Conservation (phyloP, 2,113 vertebrate genomes). For the Serilophus lunatus region DNA sequence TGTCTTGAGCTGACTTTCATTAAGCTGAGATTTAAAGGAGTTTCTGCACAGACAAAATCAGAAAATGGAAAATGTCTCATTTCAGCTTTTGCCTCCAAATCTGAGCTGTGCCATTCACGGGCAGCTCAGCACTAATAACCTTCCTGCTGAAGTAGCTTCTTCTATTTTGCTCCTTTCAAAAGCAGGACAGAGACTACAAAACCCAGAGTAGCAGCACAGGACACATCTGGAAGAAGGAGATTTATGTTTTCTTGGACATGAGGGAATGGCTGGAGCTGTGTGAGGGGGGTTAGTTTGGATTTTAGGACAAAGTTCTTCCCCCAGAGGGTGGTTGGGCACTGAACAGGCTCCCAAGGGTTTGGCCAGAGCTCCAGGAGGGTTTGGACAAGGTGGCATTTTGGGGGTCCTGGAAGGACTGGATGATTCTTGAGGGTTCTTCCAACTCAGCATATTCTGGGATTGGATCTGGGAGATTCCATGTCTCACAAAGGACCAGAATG, state of each 20-base stretch:
- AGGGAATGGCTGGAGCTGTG: not conserved
- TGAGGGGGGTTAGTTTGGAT: rapidly evolving
- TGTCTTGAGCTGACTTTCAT: not conserved
- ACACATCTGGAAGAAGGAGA: not conserved
- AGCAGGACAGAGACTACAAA: not conserved
- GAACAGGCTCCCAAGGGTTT: not conserved
- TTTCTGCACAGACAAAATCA: not conserved
- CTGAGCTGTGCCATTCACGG: not conserved
- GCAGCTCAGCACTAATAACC: not conserved
- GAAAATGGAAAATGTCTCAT: conserved; percentile 29
- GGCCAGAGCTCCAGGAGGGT: not conserved
- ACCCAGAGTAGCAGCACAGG: not conserved
- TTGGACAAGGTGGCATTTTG: not conserved
- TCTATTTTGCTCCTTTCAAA: not conserved
- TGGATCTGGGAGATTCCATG: not conserved
- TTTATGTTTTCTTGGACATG: rapidly evolving
- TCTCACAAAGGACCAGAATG: not conserved
- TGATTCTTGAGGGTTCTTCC: rapidly evolving
- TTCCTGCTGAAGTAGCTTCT: conserved; percentile 14
- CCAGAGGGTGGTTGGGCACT: not conserved
- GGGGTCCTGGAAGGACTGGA: rapidly evolving
- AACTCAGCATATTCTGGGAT: not conserved
- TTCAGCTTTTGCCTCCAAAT: conserved; percentile 8
- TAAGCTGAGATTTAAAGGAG: conserved; percentile 37
- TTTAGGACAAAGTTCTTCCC: not conserved